phyloP scores from a whole-genome alignment of 2,888 invertebrate genomes.

The Torymus texanus region DNA sequence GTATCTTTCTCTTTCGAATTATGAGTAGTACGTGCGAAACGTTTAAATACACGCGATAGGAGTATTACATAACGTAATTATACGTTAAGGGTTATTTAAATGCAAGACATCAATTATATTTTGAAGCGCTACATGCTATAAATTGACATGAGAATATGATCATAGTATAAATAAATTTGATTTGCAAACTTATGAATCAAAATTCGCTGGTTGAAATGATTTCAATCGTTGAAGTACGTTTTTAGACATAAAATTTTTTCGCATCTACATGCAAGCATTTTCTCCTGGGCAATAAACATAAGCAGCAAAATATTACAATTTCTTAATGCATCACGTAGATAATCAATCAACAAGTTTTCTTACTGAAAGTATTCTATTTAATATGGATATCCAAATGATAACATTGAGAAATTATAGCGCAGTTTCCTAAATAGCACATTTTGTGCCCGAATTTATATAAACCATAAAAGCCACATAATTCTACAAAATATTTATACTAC shows the following conservation, averaged over 20 bases:
- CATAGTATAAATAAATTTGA: not conserved
- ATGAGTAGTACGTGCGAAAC: not conserved
- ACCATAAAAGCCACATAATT: conserved; percentile 28
- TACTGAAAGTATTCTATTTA: not conserved
- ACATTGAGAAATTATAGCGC: conserved; percentile 14
- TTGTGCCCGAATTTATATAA: conserved; percentile 9
- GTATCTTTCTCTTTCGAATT: too few relatives aligned
- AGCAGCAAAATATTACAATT: conserved; percentile 30
- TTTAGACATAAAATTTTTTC: conserved; percentile 51
- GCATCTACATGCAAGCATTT: conserved; percentile 62
- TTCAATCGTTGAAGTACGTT: not conserved
- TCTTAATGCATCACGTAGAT: conserved; percentile 12
- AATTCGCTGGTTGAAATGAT: too few relatives aligned
- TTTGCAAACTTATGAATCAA: too few relatives aligned
- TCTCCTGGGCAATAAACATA: conserved; percentile 19
- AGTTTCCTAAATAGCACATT: conserved; percentile 3
- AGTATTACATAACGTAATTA: not conserved
- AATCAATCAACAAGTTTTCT: not conserved
- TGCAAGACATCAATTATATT: conserved; percentile 60
- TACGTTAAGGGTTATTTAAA: conserved; percentile 57
- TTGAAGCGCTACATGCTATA: conserved; percentile 26
- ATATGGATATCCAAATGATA: not conserved
- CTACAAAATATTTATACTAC: conserved; percentile 32
- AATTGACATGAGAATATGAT: not conserved
- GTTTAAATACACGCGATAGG: not conserved